phyloP scores from a whole-genome alignment of 2,888 invertebrate species.

The Diabrotica balteata region DNA sequence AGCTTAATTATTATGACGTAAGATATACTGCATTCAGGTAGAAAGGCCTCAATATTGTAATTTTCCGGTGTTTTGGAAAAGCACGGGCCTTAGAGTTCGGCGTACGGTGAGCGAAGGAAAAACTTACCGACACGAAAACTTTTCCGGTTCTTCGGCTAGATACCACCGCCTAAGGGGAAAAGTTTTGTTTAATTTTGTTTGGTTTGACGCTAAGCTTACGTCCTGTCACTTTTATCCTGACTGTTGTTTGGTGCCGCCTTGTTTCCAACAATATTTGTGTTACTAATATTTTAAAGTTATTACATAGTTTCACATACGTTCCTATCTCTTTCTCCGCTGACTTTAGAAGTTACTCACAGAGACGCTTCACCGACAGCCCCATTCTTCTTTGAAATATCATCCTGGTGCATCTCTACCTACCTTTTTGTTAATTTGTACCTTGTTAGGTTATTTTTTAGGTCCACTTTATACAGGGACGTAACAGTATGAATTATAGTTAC shows the following conservation, averaged over 20 bases:
- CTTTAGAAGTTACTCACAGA: background rate
- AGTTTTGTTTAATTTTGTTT: slow-evolving; percentile 63
- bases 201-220: slow-evolving; percentile 62
- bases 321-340: slow-evolving; percentile 1
- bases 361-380: background rate
- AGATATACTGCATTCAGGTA: slow-evolving; percentile 48
- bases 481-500: too few species aligned
- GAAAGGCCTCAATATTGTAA: slow-evolving; percentile 60
- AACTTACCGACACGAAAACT: slow-evolving; percentile 61
- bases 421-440: too few species aligned
- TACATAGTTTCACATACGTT: slow-evolving; percentile 55
- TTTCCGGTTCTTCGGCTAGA: slow-evolving; percentile 56
- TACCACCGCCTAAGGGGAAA: slow-evolving; percentile 61
- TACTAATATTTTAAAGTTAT: slow-evolving; percentile 56
- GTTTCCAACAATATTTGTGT: slow-evolving; percentile 57
- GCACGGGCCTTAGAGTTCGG: slow-evolving; percentile 52
- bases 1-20: slow-evolving; percentile 47
- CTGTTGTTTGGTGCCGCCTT: slow-evolving; percentile 58
- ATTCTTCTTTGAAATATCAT: slow-evolving; percentile 1
- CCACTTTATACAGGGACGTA: too few species aligned
- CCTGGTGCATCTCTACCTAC: background rate
- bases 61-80: slow-evolving; percentile 58
- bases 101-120: slow-evolving; percentile 57
- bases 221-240: slow-evolving; percentile 62
- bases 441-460: too few species aligned